Evolutionary conservation across 2,888 invertebrate species (phyloP).

Genomic region (Biston stratarius): DNA sequence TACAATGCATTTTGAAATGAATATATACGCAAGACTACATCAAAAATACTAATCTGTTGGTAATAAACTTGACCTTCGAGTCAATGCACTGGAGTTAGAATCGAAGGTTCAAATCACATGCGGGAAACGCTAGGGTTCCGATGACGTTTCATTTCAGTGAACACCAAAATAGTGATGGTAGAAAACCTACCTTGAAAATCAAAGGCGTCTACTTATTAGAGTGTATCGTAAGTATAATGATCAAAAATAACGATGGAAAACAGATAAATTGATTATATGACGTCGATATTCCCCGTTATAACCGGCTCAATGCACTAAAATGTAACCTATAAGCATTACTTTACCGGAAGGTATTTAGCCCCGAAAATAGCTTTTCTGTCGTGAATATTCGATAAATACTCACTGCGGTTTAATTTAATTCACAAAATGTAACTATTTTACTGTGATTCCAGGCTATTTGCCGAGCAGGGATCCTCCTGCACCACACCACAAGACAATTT

Average conservation of each 20-base stretch:
- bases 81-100: conserved; percentile 58
- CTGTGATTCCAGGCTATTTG: conserved; percentile 70
- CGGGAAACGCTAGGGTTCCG: conserved; percentile 45
- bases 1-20: conserved; percentile 14
- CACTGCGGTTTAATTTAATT: conserved; percentile 68
- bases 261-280: conserved; percentile 61
- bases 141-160: conserved; percentile 54
- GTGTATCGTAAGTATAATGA: background rate
- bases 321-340: conserved; percentile 53
- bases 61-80: conserved; percentile 80
- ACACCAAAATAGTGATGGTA: conserved; percentile 14
- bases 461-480: conserved; percentile 63
- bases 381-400: conserved; percentile 56
- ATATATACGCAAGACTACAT: conserved; percentile 18
- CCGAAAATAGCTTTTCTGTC: conserved; percentile 8
- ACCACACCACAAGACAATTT: conserved; percentile 80
- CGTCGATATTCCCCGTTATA: conserved; percentile 63
- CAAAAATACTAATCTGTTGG: conserved; percentile 40
- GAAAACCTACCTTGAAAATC: background rate
- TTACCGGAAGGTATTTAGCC: background rate
- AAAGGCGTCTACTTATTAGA: background rate
- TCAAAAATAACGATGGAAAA: conserved; percentile 33
- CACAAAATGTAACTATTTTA: conserved; percentile 69
- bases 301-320: conserved; percentile 63
- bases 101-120: conserved; percentile 69